A percentile compares a stretch with the other conserved stretches of the same genome.
Conservation (phyloP, 2,888 invertebrate genomes). For the Athalia rosae region DNA sequence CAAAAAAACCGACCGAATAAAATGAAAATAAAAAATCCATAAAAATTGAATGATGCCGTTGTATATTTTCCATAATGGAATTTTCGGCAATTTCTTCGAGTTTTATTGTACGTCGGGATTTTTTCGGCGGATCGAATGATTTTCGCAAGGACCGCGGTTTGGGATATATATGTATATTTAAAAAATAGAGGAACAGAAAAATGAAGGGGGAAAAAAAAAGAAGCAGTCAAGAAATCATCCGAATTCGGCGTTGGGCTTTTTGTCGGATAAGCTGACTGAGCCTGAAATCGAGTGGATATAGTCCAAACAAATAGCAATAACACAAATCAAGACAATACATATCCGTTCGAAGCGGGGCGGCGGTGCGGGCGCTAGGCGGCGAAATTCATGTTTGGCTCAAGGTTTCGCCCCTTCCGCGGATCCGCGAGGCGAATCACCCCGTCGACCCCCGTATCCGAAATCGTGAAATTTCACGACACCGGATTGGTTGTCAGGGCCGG, state of each 20-base stretch:
- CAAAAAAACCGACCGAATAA: too few species aligned
- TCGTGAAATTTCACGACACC: conserved; percentile 6
- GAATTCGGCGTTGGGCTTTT: background rate
- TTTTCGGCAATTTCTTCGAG: too few species aligned
- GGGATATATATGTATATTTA: too few species aligned
- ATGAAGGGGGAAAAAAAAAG: background rate
- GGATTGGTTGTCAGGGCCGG: background rate
- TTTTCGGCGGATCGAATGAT: too few species aligned
- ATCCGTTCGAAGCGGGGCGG: conserved; percentile 14
- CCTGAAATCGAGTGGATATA: conserved; percentile 34
- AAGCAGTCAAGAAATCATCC: background rate
- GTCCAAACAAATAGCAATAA: conserved; percentile 33
- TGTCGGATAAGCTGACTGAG: background rate
- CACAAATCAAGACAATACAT: conserved; percentile 42
- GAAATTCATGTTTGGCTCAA: background rate
- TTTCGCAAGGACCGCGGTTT: too few species aligned
- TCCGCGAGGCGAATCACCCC: background rate
- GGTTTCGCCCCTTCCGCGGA: background rate
- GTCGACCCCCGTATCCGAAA: background rate
- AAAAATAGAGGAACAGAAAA: too few species aligned
- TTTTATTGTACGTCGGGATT: too few species aligned
- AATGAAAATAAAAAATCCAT: too few species aligned
- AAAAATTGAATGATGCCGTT: too few species aligned
- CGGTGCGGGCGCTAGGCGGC: background rate
- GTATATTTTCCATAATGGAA: too few species aligned